Evolutionary conservation across 2,888 invertebrate species (phyloP), one percentile per base, ranked within the genome.

Genomic region (Chydorus sphaericus): DNA sequence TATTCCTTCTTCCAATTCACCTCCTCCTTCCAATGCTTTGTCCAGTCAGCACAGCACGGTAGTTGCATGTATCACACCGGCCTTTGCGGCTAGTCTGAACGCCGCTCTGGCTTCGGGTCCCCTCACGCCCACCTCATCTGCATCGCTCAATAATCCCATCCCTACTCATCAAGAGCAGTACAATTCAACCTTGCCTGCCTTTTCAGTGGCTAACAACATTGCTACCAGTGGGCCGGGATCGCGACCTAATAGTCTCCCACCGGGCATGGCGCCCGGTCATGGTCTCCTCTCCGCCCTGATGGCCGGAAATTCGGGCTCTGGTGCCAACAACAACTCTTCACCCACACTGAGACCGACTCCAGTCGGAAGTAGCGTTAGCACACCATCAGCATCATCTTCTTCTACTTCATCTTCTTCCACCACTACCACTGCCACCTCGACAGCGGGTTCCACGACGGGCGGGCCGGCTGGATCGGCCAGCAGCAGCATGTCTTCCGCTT

Each of bases 261-360:
- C 48, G 4, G 52, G 33, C 11, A 48, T 55, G 55, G 55, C 55
- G 48, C 55, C 55, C 28, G 55, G 55, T 14, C 33, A 38, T 23
- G 55, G 55, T 6, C 55, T 55, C 26, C 37, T 55, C 4, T 55
- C 55, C 26, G 55, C 55, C 36, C 33, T 55, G 48, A 37, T 55
- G 16, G 49, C 36, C 10, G 26, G 28, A 4, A 14, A 14, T 26
- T 48, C 48, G 3, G 48, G 39, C 16, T 29, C 55, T 14, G 55
- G 44, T 1, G 4, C 26, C 20, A 44, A n/a, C 44, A 14, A 11
- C 44, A 26, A 23, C 8, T 18, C 44, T 4, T 8, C 44, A 26
- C 33, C 33, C 8, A 33, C 33, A 8, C 14, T 14, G 8, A 10
- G 8, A 8, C 33, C 33, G 33, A 33, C 33, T 10, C n/a, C n/a